A percentile compares a stretch with the other conserved stretches of the same genome.
Conservation (phyloP, 2,888 invertebrate species). For the Andrena camellia region DNA sequence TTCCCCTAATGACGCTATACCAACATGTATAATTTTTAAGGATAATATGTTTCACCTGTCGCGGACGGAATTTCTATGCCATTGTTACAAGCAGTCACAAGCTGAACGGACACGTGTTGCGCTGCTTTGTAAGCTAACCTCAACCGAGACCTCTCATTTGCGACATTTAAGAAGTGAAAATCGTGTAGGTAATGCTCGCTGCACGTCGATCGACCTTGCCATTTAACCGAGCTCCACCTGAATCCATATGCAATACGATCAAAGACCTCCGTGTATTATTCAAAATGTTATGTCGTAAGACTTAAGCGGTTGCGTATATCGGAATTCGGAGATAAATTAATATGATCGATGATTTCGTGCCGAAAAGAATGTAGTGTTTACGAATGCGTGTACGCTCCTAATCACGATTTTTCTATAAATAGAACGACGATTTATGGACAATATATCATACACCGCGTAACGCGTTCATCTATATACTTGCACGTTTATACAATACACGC, state of each 20-base stretch:
- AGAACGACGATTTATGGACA: slow-evolving; percentile 38
- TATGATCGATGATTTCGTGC: neutral
- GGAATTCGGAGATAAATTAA: neutral
- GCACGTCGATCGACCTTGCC: slow-evolving; percentile 41
- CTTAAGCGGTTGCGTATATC: neutral
- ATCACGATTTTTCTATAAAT: slow-evolving; percentile 52
- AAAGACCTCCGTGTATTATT: slow-evolving; percentile 61
- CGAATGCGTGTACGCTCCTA: slow-evolving; percentile 1
- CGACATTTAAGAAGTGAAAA: too few species aligned
- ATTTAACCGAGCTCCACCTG: slow-evolving; percentile 39
- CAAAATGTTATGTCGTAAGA: slow-evolving; percentile 18
- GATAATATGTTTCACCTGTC: too few species aligned
- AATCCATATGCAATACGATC: slow-evolving; percentile 59
- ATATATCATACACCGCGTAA: slow-evolving; percentile 41
- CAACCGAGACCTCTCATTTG: neutral
- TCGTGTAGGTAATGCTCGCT: too few species aligned
- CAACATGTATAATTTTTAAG: too few species aligned
- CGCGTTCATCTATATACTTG: slow-evolving; percentile 10
- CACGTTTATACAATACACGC: slow-evolving; percentile 44
- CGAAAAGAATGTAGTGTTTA: slow-evolving; percentile 6
- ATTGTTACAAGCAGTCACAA: too few species aligned
- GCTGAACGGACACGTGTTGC: too few species aligned
- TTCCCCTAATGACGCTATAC: too few species aligned
- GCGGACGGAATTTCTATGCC: too few species aligned
- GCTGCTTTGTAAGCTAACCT: neutral